Evolutionary conservation across 2,113 vertebrate genomes (phyloP).

Genomic region (Ia io): DNA sequence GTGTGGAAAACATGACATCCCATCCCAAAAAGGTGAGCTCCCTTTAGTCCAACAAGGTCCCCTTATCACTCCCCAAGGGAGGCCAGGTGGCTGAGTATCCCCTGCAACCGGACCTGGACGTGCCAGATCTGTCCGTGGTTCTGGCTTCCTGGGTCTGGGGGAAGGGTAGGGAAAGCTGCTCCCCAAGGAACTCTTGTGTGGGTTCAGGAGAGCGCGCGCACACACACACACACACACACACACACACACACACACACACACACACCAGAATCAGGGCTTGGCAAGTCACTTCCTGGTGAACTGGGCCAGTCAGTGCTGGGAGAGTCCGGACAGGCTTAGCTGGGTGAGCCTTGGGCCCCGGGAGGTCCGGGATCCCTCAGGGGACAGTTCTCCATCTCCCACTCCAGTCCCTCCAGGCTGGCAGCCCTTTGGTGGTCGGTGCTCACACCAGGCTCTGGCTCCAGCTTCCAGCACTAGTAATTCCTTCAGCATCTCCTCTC

Average conservation of each 20-base stretch:
- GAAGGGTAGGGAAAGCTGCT: not conserved
- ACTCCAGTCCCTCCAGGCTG: not conserved
- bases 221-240: too few species aligned
- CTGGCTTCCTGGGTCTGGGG: not conserved
- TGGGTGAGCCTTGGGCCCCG: not conserved
- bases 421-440: not conserved
- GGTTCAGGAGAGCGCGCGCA: fast-evolving
- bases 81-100: too few species aligned
- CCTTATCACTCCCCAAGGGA: not conserved
- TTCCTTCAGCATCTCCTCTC: not conserved
- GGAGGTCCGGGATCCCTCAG: not conserved
- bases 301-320: not conserved
- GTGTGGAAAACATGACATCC: not conserved
- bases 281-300: not conserved
- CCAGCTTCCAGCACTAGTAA: not conserved
- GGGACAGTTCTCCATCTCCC: not conserved
- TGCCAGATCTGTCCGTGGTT: slow-evolving; percentile 34
- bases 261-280: not conserved
- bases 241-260: too few species aligned
- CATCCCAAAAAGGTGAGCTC: not conserved
- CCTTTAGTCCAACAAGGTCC: not conserved
- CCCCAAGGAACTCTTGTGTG: not conserved
- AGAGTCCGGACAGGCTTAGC: not conserved
- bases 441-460: not conserved
- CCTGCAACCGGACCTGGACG: not conserved